Percentiles rank a stretch among this genome's conserved stretches.
phyloP scores from a whole-genome alignment of 2,113 vertebrate species.

The Cololabis saira region DNA sequence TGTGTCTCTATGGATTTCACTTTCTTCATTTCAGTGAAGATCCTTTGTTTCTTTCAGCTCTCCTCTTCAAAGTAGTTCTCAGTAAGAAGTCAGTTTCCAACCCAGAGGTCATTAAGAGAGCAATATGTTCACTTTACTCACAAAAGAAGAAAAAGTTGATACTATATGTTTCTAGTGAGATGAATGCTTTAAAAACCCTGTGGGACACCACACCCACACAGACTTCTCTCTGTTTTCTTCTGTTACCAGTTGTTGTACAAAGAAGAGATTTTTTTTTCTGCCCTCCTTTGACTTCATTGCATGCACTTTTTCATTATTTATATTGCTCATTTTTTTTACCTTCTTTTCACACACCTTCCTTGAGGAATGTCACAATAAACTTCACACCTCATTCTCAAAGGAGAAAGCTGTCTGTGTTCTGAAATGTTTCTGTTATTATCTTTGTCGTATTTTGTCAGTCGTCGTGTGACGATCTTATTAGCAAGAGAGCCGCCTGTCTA shows the following conservation, averaged over 20 bases:
- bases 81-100: slow-evolving; percentile 8
- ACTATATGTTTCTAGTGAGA: slow-evolving; percentile 40
- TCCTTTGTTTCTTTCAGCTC: slow-evolving; percentile 1
- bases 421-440: slow-evolving; percentile 16
- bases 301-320: slow-evolving; percentile 9
- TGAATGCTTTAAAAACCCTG: slow-evolving; percentile 48
- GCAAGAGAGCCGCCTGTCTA: background rate
- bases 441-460: too few species aligned
- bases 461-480: slow-evolving; percentile 9
- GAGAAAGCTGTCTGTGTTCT: background rate
- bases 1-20: slow-evolving; percentile 7
- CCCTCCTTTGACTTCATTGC: slow-evolving; percentile 22
- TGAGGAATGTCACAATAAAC: slow-evolving; percentile 29
- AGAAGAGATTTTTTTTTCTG: slow-evolving; percentile 9
- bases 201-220: slow-evolving; percentile 38
- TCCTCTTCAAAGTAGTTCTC: slow-evolving; percentile 16
- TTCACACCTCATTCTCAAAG: too few species aligned
- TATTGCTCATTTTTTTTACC: background rate
- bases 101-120: slow-evolving; percentile 21
- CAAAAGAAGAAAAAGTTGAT: slow-evolving; percentile 27
- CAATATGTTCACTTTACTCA: slow-evolving; percentile 30
- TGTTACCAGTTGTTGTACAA: slow-evolving; percentile 23
- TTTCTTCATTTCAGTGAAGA: slow-evolving; percentile 6
- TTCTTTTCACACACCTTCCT: slow-evolving; percentile 14
- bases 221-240: slow-evolving; percentile 29